Conservation (phyloP, 2,113 vertebrate genomes). For the Porphyrio hochstetteri region DNA sequence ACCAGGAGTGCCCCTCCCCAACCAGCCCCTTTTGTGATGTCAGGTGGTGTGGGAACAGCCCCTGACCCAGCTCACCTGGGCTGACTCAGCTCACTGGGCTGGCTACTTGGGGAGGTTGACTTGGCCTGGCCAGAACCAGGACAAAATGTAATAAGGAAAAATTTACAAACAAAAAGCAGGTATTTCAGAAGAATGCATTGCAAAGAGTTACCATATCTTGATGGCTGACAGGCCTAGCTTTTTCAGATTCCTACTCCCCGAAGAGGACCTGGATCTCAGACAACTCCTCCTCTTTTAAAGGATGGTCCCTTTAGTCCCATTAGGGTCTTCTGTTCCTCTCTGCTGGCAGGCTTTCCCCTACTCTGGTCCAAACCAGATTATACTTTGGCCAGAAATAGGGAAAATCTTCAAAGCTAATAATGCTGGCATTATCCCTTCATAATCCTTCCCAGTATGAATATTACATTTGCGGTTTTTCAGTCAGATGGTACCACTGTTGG, state of each 20-base stretch:
- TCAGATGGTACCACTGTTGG: constrained; percentile 15
- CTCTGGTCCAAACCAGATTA: constrained; percentile 10
- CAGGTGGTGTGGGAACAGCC: too few species aligned
- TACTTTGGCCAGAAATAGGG: background rate
- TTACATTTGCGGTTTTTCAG: constrained; percentile 4
- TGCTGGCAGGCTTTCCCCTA: background rate
- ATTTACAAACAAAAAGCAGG: background rate
- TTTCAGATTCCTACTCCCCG: background rate
- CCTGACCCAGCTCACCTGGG: too few species aligned
- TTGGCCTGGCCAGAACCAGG: too few species aligned
- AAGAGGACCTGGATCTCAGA: background rate
- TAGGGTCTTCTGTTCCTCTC: background rate
- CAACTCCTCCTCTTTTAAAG: background rate
- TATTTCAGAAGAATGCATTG: background rate
- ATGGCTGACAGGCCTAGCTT: background rate
- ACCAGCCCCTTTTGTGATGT: too few species aligned
- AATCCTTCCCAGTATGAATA: constrained; percentile 21
- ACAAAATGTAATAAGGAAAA: background rate
- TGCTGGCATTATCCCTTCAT: constrained; percentile 17
- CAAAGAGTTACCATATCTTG: background rate
- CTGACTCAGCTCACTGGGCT: too few species aligned
- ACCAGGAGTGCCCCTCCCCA: too few species aligned
- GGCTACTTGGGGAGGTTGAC: too few species aligned
- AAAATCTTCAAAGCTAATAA: constrained; percentile 45
- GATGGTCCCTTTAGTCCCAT: background rate